These are phyloP conservation scores for Neotragus moschatus DNA, from an alignment of 2,113 vertebrate species.

Conservation along the genomic window DNA sequence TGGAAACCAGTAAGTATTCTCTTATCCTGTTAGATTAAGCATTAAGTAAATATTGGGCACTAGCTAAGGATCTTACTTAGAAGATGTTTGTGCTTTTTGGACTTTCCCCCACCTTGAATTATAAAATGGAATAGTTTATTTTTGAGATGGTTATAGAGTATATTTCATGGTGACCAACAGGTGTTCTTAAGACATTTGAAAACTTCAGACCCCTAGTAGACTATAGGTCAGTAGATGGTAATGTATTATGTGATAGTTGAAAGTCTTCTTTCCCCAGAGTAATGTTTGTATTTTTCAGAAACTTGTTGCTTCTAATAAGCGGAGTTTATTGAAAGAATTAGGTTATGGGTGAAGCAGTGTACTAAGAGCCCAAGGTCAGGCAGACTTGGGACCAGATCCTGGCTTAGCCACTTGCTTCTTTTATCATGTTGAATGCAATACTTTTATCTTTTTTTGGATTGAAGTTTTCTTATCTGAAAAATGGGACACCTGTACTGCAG, in stretches of 20 bases:
- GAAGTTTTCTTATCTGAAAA: background rate
- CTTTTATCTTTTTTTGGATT: background rate
- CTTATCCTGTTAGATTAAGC: background rate
- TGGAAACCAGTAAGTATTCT: background rate
- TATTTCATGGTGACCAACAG: background rate
- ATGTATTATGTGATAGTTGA: background rate
- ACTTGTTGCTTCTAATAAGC: background rate
- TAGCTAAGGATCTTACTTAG: background rate
- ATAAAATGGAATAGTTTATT: background rate
- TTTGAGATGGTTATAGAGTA: background rate
- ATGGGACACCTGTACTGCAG: background rate
- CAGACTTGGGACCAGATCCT: background rate
- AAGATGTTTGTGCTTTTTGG: background rate
- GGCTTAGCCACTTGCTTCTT: background rate
- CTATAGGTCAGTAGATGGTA: background rate
- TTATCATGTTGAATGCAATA: background rate
- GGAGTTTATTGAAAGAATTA: background rate
- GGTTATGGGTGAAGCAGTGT: background rate
- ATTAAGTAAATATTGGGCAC: background rate
- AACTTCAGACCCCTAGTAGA: background rate
- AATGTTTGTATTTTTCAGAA: constrained; percentile 11
- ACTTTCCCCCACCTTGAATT: background rate
- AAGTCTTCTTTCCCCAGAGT: background rate
- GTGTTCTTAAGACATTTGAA: background rate
- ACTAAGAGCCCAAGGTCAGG: background rate